phyloP scores from a whole-genome alignment of 2,888 invertebrate species.

The Apamea crenata region DNA sequence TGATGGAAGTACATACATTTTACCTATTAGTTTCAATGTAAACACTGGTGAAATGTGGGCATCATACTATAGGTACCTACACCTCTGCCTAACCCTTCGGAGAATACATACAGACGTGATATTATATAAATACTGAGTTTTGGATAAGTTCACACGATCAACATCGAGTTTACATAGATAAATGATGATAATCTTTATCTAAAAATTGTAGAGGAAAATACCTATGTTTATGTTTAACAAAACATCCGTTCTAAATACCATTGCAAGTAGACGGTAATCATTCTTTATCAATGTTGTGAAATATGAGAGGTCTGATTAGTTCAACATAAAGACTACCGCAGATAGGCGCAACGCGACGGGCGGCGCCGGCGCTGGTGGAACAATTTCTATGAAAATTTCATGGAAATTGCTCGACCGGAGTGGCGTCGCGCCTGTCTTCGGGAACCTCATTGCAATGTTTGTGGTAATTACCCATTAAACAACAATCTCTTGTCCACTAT shows the following conservation, averaged over 20 bases:
- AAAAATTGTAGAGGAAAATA: neutral
- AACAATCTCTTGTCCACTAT: slow-evolving; percentile 6
- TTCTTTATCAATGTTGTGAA: slow-evolving; percentile 37
- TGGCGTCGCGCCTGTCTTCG: neutral
- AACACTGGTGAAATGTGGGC: neutral
- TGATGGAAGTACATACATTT: neutral
- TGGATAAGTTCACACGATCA: neutral
- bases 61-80: neutral
- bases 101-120: neutral
- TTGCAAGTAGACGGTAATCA: neutral
- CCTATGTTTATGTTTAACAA: neutral
- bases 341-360: neutral
- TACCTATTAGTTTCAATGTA: neutral
- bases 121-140: neutral
- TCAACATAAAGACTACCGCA: neutral
- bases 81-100: neutral
- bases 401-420: neutral
- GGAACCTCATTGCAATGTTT: neutral
- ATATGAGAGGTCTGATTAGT: slow-evolving; percentile 5
- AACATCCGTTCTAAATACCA: slow-evolving; percentile 9
- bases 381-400: neutral
- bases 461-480: slow-evolving; percentile 6
- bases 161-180: neutral
- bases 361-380: neutral
- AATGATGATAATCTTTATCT: neutral